Conservation (phyloP, 2,113 vertebrate genomes). For the Oreamnos americanus region DNA sequence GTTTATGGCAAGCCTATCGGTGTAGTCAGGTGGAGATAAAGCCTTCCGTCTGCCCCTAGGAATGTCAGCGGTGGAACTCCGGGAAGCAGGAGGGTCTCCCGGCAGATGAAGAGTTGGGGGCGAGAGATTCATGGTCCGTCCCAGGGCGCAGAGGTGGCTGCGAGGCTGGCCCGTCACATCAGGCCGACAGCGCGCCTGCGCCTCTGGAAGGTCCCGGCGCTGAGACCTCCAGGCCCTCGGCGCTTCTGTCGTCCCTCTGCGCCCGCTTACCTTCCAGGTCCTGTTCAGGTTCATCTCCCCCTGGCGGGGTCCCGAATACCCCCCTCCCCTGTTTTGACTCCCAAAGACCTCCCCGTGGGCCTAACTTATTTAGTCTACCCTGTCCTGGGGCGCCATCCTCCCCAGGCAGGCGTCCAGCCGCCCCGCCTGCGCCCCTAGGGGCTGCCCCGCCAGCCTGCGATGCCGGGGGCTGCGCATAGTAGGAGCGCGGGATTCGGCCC, state of each 20-base stretch:
- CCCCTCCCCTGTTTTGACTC: neutral
- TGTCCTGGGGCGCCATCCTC: rapidly evolving
- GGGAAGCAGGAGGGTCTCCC: neutral
- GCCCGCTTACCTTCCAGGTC: neutral
- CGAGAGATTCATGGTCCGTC: neutral
- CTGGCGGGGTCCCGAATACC: neutral
- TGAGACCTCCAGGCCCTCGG: neutral
- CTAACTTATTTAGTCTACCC: neutral
- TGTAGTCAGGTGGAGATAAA: neutral
- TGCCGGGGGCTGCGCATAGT: neutral
- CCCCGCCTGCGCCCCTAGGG: rapidly evolving
- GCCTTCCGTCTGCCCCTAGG: neutral
- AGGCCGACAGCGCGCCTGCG: rapidly evolving
- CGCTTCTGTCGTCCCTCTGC: rapidly evolving
- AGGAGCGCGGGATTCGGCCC: neutral
- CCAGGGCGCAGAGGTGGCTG: neutral
- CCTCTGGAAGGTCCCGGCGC: neutral
- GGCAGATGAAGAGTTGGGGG: rapidly evolving
- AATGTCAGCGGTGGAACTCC: neutral
- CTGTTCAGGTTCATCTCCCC: neutral
- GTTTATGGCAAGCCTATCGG: neutral
- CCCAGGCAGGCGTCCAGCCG: rapidly evolving
- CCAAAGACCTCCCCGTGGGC: neutral
- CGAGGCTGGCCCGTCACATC: too few species aligned
- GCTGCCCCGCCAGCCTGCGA: neutral